Conservation (phyloP, 2,888 invertebrate species). For the Amphipoea oculea region DNA sequence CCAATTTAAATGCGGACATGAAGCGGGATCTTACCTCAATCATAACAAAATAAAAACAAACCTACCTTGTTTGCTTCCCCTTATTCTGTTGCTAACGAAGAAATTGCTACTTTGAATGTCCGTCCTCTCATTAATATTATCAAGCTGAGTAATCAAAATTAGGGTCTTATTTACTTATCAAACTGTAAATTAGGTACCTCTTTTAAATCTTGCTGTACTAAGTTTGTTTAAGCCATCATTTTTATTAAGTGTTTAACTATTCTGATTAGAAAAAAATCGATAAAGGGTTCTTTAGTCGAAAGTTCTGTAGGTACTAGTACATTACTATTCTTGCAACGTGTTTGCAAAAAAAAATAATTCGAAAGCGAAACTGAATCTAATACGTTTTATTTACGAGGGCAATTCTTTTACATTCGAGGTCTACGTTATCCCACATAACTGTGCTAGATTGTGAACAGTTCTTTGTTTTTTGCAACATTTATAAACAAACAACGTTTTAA, state of each 20-base stretch:
- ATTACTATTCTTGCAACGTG: conserved; percentile 27
- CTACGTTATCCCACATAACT: conserved; percentile 47
- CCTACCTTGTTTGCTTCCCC: conserved; percentile 53
- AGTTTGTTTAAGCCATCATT: conserved; percentile 5
- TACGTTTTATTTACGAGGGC: conserved; percentile 62
- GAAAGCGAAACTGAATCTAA: conserved; percentile 48
- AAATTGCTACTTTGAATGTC: conserved; percentile 57
- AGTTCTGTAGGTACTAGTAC: neutral
- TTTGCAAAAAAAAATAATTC: neutral
- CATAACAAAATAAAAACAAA: conserved; percentile 61
- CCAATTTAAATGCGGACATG: conserved; percentile 59
- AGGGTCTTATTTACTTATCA: conserved; percentile 52
- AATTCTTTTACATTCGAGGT: conserved; percentile 46
- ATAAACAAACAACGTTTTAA: conserved; percentile 80
- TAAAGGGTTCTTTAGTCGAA: neutral
- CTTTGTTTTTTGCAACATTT: conserved; percentile 72
- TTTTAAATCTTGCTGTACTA: neutral
- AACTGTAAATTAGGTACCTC: neutral
- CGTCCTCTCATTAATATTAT: conserved; percentile 57
- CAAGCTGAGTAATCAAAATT: conserved; percentile 61
- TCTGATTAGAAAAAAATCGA: neutral
- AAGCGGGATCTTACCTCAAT: conserved; percentile 39
- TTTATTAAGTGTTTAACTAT: neutral
- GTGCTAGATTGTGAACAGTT: conserved; percentile 53
- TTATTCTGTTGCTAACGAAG: conserved; percentile 43